Evolutionary conservation across 2,113 vertebrate species (phyloP).

Genomic region (Leucosticte australis): DNA sequence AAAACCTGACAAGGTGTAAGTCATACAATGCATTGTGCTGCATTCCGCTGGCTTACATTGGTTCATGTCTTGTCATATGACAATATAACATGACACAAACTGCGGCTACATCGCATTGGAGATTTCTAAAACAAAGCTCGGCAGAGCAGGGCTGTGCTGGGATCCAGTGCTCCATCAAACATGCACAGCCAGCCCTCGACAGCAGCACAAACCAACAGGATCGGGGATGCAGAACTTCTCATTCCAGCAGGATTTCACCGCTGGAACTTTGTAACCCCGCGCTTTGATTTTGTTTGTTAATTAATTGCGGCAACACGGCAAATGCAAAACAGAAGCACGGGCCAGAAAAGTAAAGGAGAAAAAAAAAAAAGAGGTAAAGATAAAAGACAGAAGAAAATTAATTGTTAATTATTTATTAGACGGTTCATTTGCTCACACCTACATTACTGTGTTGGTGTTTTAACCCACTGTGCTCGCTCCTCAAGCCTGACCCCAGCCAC

Average conservation of each 20-base stretch:
- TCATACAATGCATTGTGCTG: constrained; percentile 56
- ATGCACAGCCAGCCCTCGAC: constrained; percentile 56
- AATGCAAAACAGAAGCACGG: constrained; percentile 55
- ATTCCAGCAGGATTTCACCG: constrained; percentile 44
- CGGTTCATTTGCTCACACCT: constrained; percentile 70
- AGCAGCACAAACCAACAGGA: background rate
- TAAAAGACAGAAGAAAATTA: constrained; percentile 68
- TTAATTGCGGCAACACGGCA: constrained; percentile 60
- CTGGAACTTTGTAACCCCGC: constrained; percentile 45
- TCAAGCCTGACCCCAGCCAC: constrained; percentile 50
- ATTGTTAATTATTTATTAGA: constrained; percentile 75
- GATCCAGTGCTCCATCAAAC: constrained; percentile 45
- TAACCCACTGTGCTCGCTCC: constrained; percentile 48
- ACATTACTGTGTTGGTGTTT: constrained; percentile 49
- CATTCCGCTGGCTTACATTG: constrained; percentile 66
- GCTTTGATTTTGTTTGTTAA: constrained; percentile 72
- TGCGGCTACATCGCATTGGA: constrained; percentile 68
- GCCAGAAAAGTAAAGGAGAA: background rate
- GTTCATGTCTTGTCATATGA: constrained; percentile 72
- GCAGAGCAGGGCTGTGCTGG: constrained; percentile 26
- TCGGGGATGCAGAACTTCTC: constrained; percentile 41
- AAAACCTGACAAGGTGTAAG: constrained; percentile 68
- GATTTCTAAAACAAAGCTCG: constrained; percentile 69
- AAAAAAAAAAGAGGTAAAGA: constrained; percentile 44
- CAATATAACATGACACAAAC: constrained; percentile 72